A percentile compares a stretch with the other conserved stretches of the same genome.
Evolutionary conservation across 2,797 vertebrate species (phyloP).

Genomic region (Tamandua tetradactyla): DNA sequence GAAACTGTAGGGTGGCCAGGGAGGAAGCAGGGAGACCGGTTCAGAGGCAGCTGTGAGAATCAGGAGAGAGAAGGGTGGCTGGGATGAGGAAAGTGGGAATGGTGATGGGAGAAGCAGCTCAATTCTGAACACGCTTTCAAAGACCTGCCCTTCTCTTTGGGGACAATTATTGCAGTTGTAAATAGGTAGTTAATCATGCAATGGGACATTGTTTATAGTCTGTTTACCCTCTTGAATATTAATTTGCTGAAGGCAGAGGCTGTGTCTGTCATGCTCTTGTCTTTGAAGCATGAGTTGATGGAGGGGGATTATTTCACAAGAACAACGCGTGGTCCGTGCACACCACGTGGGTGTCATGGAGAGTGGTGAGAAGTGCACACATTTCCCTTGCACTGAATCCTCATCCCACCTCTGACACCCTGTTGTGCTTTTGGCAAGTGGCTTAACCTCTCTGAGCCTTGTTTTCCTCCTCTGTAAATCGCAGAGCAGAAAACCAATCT

Average conservation of each 20-base stretch:
- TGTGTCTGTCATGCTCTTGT: not conserved
- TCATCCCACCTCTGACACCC: not conserved
- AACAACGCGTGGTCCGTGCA: accelerated
- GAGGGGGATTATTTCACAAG: not conserved
- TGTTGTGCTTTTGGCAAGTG: not conserved
- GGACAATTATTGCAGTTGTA: not conserved
- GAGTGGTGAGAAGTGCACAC: accelerated
- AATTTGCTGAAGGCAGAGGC: not conserved
- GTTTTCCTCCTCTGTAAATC: not conserved
- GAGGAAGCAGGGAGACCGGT: not conserved
- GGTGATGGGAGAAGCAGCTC: not conserved
- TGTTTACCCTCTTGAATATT: not conserved
- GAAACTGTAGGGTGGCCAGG: not conserved
- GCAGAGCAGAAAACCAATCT: not conserved
- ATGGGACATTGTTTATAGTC: not conserved
- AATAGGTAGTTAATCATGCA: not conserved
- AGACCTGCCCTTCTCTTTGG: not conserved
- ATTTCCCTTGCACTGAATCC: not conserved
- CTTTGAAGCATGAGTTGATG: not conserved
- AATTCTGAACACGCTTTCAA: not conserved
- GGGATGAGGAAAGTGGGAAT: not conserved
- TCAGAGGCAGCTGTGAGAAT: not conserved
- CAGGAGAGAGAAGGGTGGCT: not conserved
- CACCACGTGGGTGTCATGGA: accelerated
- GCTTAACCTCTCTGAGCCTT: not conserved